Conservation (phyloP, 2,888 invertebrate species). For the Tenthredo distinguenda region DNA sequence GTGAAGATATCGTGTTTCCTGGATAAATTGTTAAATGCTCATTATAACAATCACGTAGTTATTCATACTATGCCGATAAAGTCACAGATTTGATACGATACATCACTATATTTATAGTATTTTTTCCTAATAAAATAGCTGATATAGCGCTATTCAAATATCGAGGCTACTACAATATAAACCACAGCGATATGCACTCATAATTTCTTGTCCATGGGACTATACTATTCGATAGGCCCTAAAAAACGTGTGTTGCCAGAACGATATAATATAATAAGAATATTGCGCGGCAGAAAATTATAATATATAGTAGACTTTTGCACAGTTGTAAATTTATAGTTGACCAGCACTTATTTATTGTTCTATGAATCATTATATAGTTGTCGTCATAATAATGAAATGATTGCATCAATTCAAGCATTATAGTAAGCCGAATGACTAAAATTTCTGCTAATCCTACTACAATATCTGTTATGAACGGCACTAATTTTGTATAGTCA, state of each 20-base stretch:
- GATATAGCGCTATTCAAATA: background rate
- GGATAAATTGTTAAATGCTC: background rate
- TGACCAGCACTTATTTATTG: too few relatives aligned
- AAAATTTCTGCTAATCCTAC: too few relatives aligned
- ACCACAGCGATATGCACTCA: background rate
- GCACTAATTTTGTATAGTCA: too few relatives aligned
- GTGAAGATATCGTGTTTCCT: background rate
- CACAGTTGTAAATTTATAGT: too few relatives aligned
- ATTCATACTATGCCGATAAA: background rate
- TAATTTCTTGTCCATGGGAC: background rate
- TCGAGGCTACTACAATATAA: background rate
- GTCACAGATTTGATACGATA: background rate
- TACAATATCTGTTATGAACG: too few relatives aligned
- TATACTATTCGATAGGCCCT: background rate
- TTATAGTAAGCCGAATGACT: too few relatives aligned
- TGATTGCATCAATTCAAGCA: too few relatives aligned
- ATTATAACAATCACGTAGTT: background rate
- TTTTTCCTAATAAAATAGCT: background rate
- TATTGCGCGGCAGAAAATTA: too few relatives aligned
- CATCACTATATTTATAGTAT: background rate
- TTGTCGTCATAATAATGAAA: too few relatives aligned
- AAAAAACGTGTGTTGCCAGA: background rate
- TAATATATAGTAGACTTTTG: too few relatives aligned
- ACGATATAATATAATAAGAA: background rate
- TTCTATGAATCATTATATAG: too few relatives aligned